A percentile compares a stretch with the other conserved stretches of the same genome.
These are phyloP conservation scores for Leucophenga maculata DNA, from an alignment of 2,888 invertebrate species.

Conservation along the genomic window DNA sequence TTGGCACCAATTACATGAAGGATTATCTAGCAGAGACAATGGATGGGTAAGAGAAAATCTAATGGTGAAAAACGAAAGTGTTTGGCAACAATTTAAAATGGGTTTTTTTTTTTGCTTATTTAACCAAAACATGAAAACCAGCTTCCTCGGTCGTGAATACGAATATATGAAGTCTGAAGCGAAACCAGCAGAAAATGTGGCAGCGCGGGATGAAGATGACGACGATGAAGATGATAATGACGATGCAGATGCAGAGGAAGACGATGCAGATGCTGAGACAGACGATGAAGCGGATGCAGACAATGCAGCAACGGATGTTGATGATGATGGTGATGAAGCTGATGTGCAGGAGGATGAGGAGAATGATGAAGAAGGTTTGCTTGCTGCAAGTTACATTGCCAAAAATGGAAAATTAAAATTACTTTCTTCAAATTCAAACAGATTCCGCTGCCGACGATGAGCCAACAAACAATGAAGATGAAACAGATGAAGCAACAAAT, in stretches of 20 bases:
- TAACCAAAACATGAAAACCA: slow-evolving; percentile 35
- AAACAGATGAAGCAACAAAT: slow-evolving; percentile 32
- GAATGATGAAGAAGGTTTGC: slow-evolving; percentile 30
- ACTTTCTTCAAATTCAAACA: not conserved
- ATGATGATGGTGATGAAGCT: slow-evolving; percentile 8
- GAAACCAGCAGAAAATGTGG: slow-evolving; percentile 40
- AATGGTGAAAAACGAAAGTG: slow-evolving; percentile 18
- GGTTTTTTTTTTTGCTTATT: slow-evolving; percentile 30
- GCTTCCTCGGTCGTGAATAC: slow-evolving; percentile 69
- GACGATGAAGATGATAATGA: slow-evolving; percentile 75
- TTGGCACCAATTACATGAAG: slow-evolving; percentile 69
- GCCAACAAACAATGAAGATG: slow-evolving; percentile 17
- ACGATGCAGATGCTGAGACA: slow-evolving; percentile 71
- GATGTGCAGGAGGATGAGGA: slow-evolving; percentile 29
- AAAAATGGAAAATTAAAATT: not conserved
- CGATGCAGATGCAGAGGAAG: slow-evolving; percentile 73
- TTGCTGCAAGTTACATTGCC: not conserved
- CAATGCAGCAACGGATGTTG: slow-evolving; percentile 18
- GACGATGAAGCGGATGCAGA: slow-evolving; percentile 66
- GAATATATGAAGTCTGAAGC: slow-evolving; percentile 53
- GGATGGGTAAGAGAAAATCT: slow-evolving; percentile 65
- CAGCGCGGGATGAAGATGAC: slow-evolving; percentile 36
- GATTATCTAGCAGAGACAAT: slow-evolving; percentile 68
- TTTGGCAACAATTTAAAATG: slow-evolving; percentile 32
- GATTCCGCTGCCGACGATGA: slow-evolving; percentile 28